Base-by-base conservation (phyloP, 2,113 vertebrate genomes). In the Poicephalus gulielmi region DNA sequence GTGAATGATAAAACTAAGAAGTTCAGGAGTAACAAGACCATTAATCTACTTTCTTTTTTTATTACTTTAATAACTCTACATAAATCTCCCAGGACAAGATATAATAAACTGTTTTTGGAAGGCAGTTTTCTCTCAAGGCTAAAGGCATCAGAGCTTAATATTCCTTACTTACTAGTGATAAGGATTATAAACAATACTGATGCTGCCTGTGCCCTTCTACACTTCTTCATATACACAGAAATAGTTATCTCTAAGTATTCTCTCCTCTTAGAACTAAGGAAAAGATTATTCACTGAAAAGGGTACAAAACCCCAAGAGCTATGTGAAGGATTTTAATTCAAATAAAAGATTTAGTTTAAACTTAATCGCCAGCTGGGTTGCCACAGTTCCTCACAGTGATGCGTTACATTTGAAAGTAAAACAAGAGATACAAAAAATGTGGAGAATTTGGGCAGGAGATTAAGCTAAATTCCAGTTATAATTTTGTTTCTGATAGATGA, bases 31-130 rank as follows among this genome's bases (percentile, higher is more conserved):
- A 91, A 39, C 63, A 70, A 27, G 79, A 57, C 55, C 86, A 95
- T 95, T 94, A 89, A 78, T 91, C 60, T 93, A 68, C 28, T 91
- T 92, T 90, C 90, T 82, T 94, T 92, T 90, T 90, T 85, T 79
- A 89, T 92, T 93, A 93, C 37, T 94, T 94, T 82, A 95, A 83
- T 59, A 92, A 95, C 69, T 92, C 90, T 75, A 24, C 41, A 70
- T 88, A 86, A 84, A 92, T 92, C 60, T 94, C 70, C 23, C 49
- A 78, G 20, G 63, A 90, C 41, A 92, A 84, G 62, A 87, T 76
- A 95, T 86, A 87, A 95, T 80, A 91, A 96, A 84, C 82, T 89
- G 46, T 20, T 93, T 95, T 96, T 60, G 78, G 74, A 79, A 95
- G 79, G 55, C 31, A 78, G 52, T 68, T 96, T 95, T 94, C 87